Evolutionary conservation across 2,888 invertebrate species (phyloP), one percentile per base, ranked within the genome.

Genomic region (Incurvaria masculella): DNA sequence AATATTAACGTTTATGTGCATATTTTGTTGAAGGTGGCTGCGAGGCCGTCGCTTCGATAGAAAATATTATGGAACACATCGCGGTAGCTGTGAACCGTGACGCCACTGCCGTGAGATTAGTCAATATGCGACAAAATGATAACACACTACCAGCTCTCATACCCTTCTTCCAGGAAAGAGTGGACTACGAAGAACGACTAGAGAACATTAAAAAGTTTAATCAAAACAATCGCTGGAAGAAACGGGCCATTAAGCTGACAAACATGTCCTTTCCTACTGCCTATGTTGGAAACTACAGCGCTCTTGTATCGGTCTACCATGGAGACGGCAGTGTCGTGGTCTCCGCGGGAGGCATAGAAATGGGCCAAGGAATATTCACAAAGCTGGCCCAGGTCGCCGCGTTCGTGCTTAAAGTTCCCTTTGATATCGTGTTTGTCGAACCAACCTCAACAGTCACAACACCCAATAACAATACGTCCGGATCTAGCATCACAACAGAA

Each of bases 311-410:
- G 0, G 81, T 92, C 51, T 90, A 85, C 58, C 81, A 84, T 50
- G 76, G 81, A 0, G 87, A 89, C 62, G 88, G 85, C 1, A 82
- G 84, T 1, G 88, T 92, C 0, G 81, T 85, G 0, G 69, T 91
- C 1, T 71, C 82, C 0, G 87, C 87, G 48, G 87, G 86, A 4
- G 88, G 87, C 1, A 72, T 86, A 43, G 88, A 88, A 68, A 83
- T 85, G 71, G 91, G 91, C 0, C 91, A 92, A 75, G 91, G 91
- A 1, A 78, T 89, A 33, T 87, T 91, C 54, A 91, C 91, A 0
- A 91, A 91, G 79, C 85, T 80, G 0, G 84, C 86, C 2, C 91
- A 91, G 76, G 87, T 90, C 0, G 87, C 84, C 48, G 91, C 91
- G 0, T 81, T 87, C 57, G 81, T 82, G 21, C 64, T 94, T n/a